Percentiles rank a stretch among this genome's conserved stretches.
These are phyloP conservation scores for Volucella inanis DNA, from an alignment of 2,888 invertebrate species.

Conservation along the genomic window DNA sequence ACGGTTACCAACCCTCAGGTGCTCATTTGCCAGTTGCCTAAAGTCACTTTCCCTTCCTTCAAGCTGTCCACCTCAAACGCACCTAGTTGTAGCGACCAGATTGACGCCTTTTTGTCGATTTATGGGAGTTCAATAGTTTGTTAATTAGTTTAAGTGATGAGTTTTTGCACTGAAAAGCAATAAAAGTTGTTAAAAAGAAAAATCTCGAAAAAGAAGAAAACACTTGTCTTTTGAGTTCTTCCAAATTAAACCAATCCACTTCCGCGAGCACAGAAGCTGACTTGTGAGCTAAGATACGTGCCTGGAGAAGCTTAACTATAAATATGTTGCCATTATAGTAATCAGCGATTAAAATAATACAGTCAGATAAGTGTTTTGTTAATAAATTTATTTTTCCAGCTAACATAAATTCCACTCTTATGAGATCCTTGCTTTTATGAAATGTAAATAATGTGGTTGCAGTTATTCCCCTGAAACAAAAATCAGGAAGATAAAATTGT, in stretches of 20 bases:
- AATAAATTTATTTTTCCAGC: too few relatives aligned
- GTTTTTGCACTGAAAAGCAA: conserved; percentile 27
- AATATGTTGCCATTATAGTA: too few relatives aligned
- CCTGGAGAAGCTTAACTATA: background rate
- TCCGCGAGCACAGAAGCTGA: background rate
- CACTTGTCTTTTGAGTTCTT: background rate
- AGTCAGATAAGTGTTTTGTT: too few relatives aligned
- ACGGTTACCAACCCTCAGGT: conserved; percentile 84
- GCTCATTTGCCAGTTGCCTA: conserved; percentile 77
- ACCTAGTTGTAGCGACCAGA: conserved; percentile 37
- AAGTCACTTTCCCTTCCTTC: conserved; percentile 5
- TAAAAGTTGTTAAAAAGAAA: conserved; percentile 54
- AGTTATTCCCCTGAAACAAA: too few relatives aligned
- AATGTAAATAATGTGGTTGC: too few relatives aligned
- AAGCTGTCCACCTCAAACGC: conserved; percentile 41
- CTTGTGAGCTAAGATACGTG: conserved; percentile 24
- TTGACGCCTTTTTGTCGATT: conserved; percentile 40
- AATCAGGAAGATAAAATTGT: too few relatives aligned
- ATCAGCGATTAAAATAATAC: too few relatives aligned
- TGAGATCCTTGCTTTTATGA: too few relatives aligned
- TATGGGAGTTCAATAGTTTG: conserved; percentile 50
- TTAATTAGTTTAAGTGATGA: conserved; percentile 57
- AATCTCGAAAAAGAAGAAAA: conserved; percentile 35
- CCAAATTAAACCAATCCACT: background rate
- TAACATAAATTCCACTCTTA: too few relatives aligned